phyloP scores from a whole-genome alignment of 1,140 invertebrate species.

The Neotoxoptera formosana region DNA sequence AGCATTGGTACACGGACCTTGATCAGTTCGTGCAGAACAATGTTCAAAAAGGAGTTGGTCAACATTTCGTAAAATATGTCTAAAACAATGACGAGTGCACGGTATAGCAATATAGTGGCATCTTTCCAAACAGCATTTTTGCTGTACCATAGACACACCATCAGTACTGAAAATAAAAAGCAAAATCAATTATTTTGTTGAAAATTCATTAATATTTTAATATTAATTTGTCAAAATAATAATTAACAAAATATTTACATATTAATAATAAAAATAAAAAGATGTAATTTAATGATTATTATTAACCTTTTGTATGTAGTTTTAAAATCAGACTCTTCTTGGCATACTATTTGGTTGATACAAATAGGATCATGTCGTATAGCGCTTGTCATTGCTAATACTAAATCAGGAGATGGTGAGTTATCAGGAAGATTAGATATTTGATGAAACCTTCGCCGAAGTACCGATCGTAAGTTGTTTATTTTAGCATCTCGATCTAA shows the following conservation, averaged over 20 bases:
- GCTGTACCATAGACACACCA: conserved; percentile 35
- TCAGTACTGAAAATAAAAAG: conserved; percentile 43
- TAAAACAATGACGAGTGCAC: conserved; percentile 80
- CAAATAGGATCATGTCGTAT: conserved; percentile 34
- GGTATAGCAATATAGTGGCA: conserved; percentile 70
- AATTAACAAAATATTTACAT: neutral
- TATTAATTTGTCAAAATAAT: neutral
- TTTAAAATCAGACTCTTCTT: conserved; percentile 40
- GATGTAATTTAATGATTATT: neutral
- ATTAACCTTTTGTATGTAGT: conserved; percentile 28
- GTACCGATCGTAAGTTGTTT: conserved; percentile 35
- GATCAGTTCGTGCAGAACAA: conserved; percentile 87
- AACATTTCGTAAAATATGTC: conserved; percentile 86
- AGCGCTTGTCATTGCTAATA: conserved; percentile 48
- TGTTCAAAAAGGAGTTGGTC: conserved; percentile 88
- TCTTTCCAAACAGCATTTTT: conserved; percentile 59
- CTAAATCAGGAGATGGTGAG: conserved; percentile 49
- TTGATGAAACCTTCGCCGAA: conserved; percentile 53
- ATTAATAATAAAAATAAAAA: neutral
- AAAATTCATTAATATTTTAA: neutral
- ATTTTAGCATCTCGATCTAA: conserved; percentile 47
- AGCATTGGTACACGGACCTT: conserved; percentile 88
- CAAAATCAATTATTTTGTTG: neutral
- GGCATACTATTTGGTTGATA: conserved; percentile 8
- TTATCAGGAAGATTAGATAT: conserved; percentile 52